Conservation (phyloP, 2,113 vertebrate genomes). For the Gobius niger region DNA sequence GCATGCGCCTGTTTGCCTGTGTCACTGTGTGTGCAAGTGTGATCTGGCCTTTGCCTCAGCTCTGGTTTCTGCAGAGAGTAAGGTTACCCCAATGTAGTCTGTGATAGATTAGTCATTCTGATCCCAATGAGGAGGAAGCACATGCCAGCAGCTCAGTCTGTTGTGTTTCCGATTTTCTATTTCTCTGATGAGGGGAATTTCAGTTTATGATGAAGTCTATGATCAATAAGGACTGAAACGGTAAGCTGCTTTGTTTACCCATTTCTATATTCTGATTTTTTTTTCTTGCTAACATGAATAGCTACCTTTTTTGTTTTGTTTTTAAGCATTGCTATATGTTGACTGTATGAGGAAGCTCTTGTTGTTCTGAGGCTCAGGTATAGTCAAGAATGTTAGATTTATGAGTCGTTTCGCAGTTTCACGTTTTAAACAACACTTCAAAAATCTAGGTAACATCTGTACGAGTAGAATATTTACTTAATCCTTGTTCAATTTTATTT, state of each 20-base stretch:
- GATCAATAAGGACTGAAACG: slow-evolving; percentile 23
- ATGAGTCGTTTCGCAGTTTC: too few species aligned
- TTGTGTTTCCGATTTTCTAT: background rate
- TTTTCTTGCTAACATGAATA: background rate
- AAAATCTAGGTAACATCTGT: too few species aligned
- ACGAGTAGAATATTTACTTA: too few species aligned
- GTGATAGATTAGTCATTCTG: slow-evolving; percentile 63
- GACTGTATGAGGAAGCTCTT: slow-evolving; percentile 1
- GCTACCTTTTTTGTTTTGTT: too few species aligned
- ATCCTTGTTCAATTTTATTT: background rate
- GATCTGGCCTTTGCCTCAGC: slow-evolving; percentile 55
- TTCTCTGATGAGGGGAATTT: background rate
- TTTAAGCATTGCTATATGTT: slow-evolving; percentile 3
- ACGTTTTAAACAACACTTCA: too few species aligned
- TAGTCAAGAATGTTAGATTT: too few species aligned
- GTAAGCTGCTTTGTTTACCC: slow-evolving; percentile 34
- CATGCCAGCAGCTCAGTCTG: slow-evolving; percentile 25
- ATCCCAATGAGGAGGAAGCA: slow-evolving; percentile 51
- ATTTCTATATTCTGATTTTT: too few species aligned
- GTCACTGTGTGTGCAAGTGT: slow-evolving; percentile 24
- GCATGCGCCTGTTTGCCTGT: slow-evolving; percentile 14
- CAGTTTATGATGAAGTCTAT: background rate
- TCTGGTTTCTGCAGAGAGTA: slow-evolving; percentile 75
- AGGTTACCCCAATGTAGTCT: slow-evolving; percentile 66
- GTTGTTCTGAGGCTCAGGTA: slow-evolving; percentile 5